Evolutionary conservation across 1,140 invertebrate species (phyloP), one percentile per base, ranked within the genome.

Genomic region (Himalopsyche phryganea): DNA sequence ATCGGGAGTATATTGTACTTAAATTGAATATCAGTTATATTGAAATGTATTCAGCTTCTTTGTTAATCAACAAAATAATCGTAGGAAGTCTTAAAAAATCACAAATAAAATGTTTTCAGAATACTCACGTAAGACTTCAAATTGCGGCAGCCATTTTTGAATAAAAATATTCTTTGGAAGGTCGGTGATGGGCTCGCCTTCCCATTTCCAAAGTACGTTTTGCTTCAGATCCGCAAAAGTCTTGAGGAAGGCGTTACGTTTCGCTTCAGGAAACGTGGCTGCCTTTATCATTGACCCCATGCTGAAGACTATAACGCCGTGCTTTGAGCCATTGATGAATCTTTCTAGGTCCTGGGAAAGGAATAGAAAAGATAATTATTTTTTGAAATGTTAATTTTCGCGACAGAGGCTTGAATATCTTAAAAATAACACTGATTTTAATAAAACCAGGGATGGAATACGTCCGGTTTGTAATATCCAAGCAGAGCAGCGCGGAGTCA

Each of bases 141-240:
- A 75, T 63, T 88, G 85, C 0, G 84, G 84, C 15, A 85, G 65
- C 84, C 85, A 87, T 55, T 79, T 80, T 1, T 77, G 69, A 33
- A 80, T 71, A 53, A 79, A 71, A 7, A 84, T 71, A 65, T 84
- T 84, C 5, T 68, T 47, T 1, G 80, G 73, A 14, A 73, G 61
- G 23, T 68, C 67, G n/a, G 68, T 61, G 41, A 76, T 50, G 2
- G 50, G 67, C 13, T 80, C 77, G n/a, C 70, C 67, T 60, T 87
- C 84, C 62, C 76, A 84, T 68, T 87, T 88, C 84, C 84, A 87
- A n/a, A 88, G 70, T 13, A 87, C 77, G 48, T 76, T 71, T 58
- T 84, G 77, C 44, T 80, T 79, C 7, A 84, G 58, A 63, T 77
- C 76, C 0, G 73, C 69, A 17, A 85, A 76, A 1, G 73, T 77